Evolutionary conservation across 2,113 vertebrate species (phyloP).

Genomic region (Zosterops lateralis): DNA sequence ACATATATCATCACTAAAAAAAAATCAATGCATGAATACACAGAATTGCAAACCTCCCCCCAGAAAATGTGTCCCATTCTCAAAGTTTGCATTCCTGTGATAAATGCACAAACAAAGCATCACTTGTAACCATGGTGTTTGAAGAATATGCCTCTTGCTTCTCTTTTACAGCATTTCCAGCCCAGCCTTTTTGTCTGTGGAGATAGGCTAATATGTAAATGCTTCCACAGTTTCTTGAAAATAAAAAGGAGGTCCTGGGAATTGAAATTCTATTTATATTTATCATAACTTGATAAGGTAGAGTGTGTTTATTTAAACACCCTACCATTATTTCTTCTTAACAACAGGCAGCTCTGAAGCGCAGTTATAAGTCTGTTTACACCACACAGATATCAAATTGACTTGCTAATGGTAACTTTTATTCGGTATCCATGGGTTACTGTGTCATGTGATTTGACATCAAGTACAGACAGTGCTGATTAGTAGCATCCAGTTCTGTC

Average conservation of each 20-base stretch:
- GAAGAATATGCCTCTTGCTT: neutral
- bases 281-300: slow-evolving; percentile 67
- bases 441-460: slow-evolving; percentile 99
- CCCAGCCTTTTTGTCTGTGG: slow-evolving; percentile 42
- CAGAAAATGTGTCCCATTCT: neutral
- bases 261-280: slow-evolving; percentile 67
- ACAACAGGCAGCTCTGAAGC: slow-evolving; percentile 80
- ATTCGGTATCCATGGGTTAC: slow-evolving; percentile 99
- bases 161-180: slow-evolving; percentile 11
- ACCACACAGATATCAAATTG: slow-evolving; percentile 97
- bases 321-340: slow-evolving; percentile 69
- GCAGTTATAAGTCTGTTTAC: slow-evolving; percentile 92
- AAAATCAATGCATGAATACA: neutral
- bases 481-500: slow-evolving; percentile 99
- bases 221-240: slow-evolving; percentile 5
- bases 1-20: neutral
- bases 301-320: slow-evolving; percentile 69
- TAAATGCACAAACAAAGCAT: neutral
- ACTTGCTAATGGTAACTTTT: slow-evolving; percentile 99
- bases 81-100: neutral
- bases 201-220: slow-evolving; percentile 16
- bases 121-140: neutral
- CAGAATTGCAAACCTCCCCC: neutral
- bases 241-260: slow-evolving; percentile 41
- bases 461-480: slow-evolving; percentile 99